Percentiles rank a stretch among this genome's conserved stretches.
Evolutionary conservation across 2,888 invertebrate species (phyloP).

Genomic region (Ceraclea dissimilis): DNA sequence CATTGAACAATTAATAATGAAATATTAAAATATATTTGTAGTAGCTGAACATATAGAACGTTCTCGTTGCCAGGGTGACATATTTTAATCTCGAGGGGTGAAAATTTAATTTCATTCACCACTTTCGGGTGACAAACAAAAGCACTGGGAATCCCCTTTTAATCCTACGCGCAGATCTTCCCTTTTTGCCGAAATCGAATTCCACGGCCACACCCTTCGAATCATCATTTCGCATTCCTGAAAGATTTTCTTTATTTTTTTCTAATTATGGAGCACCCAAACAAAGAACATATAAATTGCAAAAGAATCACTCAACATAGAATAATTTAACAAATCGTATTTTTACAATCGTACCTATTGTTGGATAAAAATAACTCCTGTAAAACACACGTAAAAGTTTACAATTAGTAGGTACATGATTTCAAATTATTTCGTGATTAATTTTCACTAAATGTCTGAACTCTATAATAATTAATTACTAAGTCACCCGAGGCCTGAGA

Average conservation of each 20-base stretch:
- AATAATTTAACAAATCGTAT: too few species aligned
- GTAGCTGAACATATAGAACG: background rate
- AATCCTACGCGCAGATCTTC: constrained; percentile 14
- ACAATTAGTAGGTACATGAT: too few species aligned
- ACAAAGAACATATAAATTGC: too few species aligned
- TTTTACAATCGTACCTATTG: too few species aligned
- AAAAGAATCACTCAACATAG: too few species aligned
- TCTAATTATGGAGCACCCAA: background rate
- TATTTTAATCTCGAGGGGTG: constrained; percentile 11
- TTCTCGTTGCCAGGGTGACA: constrained; percentile 5
- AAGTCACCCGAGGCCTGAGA: too few species aligned
- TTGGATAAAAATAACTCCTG: too few species aligned
- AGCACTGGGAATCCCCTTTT: constrained; percentile 9
- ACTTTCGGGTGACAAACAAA: constrained; percentile 20
- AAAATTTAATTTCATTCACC: constrained; percentile 21
- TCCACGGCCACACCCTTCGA: constrained; percentile 15
- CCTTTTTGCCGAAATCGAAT: constrained; percentile 21
- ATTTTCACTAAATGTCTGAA: too few species aligned
- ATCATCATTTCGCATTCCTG: constrained; percentile 8
- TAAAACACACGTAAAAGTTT: too few species aligned
- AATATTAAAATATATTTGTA: constrained; percentile 1
- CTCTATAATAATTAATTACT: too few species aligned
- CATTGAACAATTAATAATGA: too few species aligned
- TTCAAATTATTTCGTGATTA: too few species aligned
- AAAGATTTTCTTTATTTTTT: background rate